Base-by-base conservation (phyloP, 2,797 vertebrate genomes). In the Leuciscus waleckii region DNA sequence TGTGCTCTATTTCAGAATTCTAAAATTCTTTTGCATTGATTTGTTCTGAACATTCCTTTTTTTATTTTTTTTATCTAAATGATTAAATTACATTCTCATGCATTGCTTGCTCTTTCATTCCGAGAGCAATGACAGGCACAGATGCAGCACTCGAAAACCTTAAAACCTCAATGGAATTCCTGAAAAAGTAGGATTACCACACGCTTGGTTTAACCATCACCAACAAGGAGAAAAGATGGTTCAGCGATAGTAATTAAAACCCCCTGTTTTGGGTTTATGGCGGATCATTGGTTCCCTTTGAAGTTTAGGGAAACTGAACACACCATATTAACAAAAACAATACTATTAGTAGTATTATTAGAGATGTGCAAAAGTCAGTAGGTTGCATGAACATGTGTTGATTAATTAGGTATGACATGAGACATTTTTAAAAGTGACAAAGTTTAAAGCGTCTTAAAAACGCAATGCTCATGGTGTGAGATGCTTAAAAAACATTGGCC, bases 291-390 rank as follows among this genome's bases (percentile, higher is more conserved):
- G 0, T 78, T 69, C 58, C 74, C 90, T 93, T 87, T 92, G 91
- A 93, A 92, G 90, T 89, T 89, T 89, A 88, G 93, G 91, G 87
- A 88, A 82, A 35, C 80, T 87, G 16, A 63, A 63, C 39, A 63
- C 16, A 16, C 29, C 11, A 2, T 54, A 14, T 23, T 8, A 37
- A 54, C 46, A 35, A 75, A 51, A 75, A 54, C 29, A 43, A 19
- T 74, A 54, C 70, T 19, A 26, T 17, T 16, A 43, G 23, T 71
- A 4, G 61, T 65, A 58, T 58, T n/a, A 58, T 58, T 61, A 26
- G 23, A n/a, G 23, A 26, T 61, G 56, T 61, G n/a, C n/a, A 26
- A 71, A 71, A 49, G 26, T 73, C 26, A 71, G 41, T 71, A 71
- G 69, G 39, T 16, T 19, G n/a, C 41, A 2, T 49, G 26, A 11